A percentile compares a stretch with the other conserved stretches of the same genome.
These are phyloP conservation scores for Gyps fulvus DNA, from an alignment of 2,113 vertebrate species.

Conservation along the genomic window DNA sequence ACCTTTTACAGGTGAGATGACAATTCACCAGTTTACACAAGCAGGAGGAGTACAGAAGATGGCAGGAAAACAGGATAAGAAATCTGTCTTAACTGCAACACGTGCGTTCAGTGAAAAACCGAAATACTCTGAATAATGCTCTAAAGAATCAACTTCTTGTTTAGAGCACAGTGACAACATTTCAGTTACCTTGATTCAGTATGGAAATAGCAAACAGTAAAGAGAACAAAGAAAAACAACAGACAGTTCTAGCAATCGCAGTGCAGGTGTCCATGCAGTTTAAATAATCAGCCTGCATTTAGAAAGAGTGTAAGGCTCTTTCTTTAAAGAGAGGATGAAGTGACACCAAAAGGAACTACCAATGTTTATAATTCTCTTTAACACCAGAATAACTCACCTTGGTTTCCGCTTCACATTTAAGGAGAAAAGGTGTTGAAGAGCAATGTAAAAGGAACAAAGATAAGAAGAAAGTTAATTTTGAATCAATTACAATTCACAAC, in stretches of 20 bases:
- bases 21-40: neutral
- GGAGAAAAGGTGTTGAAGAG: neutral
- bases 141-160: neutral
- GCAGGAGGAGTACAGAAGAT: neutral
- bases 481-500: neutral
- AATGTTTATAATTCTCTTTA: neutral
- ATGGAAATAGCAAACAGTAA: neutral
- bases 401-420: conserved; percentile 50
- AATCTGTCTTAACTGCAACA: neutral
- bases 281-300: neutral
- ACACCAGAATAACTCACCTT: conserved; percentile 64
- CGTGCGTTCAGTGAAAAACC: neutral
- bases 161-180: neutral
- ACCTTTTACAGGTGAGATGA: neutral
- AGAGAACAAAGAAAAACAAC: neutral
- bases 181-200: neutral
- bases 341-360: neutral
- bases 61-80: neutral
- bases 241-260: neutral
- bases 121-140: neutral
- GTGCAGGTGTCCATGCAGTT: neutral
- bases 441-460: conserved; percentile 24
- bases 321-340: neutral
- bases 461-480: conserved; percentile 47
- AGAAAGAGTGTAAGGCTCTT: neutral